Conservation (phyloP, 37 sponge, comb jelly and placozoan genomes). For the Beroe forskalii region DNA sequence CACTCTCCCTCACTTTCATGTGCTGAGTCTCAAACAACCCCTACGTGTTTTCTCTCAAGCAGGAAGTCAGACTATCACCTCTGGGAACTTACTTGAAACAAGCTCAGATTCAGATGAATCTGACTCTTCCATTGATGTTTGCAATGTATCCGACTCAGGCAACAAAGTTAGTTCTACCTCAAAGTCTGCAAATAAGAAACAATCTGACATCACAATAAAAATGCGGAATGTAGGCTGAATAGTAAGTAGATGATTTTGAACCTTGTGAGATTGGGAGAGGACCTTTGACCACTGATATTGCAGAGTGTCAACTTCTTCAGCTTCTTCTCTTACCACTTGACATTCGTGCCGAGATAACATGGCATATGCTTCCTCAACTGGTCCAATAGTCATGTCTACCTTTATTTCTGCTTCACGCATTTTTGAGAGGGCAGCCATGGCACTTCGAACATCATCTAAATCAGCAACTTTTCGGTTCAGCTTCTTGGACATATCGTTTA, state of each 20-base stretch:
- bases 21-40: too few relatives aligned
- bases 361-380: constrained; percentile 94
- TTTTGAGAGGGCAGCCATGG: constrained; percentile 87
- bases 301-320: constrained; percentile 92
- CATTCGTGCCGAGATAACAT: constrained; percentile 77
- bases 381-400: constrained; percentile 89
- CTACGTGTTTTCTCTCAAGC: too few relatives aligned
- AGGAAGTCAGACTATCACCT: too few relatives aligned
- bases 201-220: constrained; percentile 73
- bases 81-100: too few relatives aligned
- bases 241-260: constrained; percentile 74
- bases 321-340: constrained; percentile 79
- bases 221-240: constrained; percentile 78
- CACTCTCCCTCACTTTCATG: too few relatives aligned
- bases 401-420: constrained; percentile 86
- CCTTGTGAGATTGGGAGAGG: constrained; percentile 68
- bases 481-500: constrained; percentile 77
- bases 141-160: too few relatives aligned
- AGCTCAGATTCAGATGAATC: too few relatives aligned
- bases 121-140: too few relatives aligned
- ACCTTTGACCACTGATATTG: constrained; percentile 89
- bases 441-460: constrained; percentile 86
- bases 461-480: constrained; percentile 80
- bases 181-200: constrained; percentile 87
- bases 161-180: too few relatives aligned